Percentiles rank a stretch among this genome's conserved stretches.
Evolutionary conservation across 2,113 vertebrate species (phyloP).

Genomic region (Pogonocichla stellata): DNA sequence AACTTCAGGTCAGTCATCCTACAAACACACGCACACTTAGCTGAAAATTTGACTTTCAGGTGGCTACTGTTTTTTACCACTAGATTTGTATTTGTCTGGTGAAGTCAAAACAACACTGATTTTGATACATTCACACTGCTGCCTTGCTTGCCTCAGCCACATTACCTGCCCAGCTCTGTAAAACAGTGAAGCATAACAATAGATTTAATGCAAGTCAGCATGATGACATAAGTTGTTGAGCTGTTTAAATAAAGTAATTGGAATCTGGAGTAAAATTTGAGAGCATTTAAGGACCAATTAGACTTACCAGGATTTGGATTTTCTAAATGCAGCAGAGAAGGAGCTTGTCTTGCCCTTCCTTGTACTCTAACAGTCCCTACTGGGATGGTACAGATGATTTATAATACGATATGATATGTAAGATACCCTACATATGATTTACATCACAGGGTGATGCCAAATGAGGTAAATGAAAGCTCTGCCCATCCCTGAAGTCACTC

Average conservation of each 20-base stretch:
- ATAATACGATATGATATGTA: neutral
- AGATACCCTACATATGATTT: neutral
- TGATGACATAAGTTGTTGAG: neutral
- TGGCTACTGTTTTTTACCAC: neutral
- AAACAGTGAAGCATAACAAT: neutral
- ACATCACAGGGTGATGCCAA: neutral
- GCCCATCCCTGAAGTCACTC: neutral
- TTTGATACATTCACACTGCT: neutral
- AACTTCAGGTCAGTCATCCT: neutral
- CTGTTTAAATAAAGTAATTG: neutral
- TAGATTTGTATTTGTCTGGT: neutral
- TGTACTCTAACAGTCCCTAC: neutral
- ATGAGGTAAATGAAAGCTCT: neutral
- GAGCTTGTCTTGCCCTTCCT: neutral
- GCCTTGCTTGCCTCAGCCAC: neutral
- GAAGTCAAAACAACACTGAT: neutral
- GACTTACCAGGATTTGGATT: neutral
- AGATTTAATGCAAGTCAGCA: neutral
- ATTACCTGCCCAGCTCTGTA: neutral
- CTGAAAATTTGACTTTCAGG: neutral
- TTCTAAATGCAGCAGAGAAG: neutral
- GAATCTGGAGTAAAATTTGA: neutral
- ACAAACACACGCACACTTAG: neutral
- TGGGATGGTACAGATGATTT: neutral
- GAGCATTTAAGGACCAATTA: neutral